Evolutionary conservation across 2,113 vertebrate genomes (phyloP).

Genomic region (Corythornis vintsioides): DNA sequence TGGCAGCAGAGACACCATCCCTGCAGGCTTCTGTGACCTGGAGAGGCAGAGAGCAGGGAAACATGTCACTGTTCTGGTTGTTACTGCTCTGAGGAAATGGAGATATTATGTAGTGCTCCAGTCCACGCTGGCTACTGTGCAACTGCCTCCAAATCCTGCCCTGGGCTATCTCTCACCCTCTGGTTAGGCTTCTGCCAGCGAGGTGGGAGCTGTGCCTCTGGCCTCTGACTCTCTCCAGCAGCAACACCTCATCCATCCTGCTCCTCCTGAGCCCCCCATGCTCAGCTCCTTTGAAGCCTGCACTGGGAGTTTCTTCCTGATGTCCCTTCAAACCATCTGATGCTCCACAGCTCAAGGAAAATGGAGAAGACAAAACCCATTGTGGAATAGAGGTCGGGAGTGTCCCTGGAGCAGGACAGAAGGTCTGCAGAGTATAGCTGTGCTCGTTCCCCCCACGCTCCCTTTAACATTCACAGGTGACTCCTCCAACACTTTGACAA

Average conservation of each 20-base stretch:
- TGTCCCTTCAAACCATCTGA: background rate
- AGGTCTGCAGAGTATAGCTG: background rate
- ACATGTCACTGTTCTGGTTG: rapidly evolving
- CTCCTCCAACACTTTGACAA: background rate
- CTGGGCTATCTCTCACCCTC: background rate
- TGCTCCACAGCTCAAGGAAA: background rate
- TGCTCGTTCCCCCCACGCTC: background rate
- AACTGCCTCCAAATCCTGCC: background rate
- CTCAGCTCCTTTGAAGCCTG: slow-evolving; percentile 27
- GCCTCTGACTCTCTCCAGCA: background rate
- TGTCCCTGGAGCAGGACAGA: background rate
- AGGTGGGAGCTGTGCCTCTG: background rate
- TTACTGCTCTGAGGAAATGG: background rate
- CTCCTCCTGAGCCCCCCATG: background rate
- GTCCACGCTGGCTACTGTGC: background rate
- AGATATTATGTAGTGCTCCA: rapidly evolving
- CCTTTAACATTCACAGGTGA: background rate
- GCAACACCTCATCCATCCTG: background rate
- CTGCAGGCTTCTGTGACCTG: background rate
- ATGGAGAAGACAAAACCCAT: background rate
- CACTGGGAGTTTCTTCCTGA: background rate
- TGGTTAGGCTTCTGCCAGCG: background rate
- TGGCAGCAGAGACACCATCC: background rate
- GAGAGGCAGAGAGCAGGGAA: background rate
- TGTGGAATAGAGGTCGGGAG: background rate